Evolutionary conservation across 92 coral and sea anemone species (phyloP).

Genomic region (Phenganax stokvisi): DNA sequence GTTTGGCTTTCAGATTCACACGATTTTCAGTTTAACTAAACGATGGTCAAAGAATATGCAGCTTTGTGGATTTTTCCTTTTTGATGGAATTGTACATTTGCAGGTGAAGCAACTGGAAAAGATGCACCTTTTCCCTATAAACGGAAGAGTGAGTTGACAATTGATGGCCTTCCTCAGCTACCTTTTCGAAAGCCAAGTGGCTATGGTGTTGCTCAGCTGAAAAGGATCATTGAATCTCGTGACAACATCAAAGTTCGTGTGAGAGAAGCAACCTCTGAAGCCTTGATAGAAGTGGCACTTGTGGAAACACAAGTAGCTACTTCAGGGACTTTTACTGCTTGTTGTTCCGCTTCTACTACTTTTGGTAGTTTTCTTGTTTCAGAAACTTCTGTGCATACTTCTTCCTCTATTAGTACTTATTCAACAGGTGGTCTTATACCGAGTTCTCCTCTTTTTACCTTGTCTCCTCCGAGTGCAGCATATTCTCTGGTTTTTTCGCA

Average conservation of each 20-base stretch:
- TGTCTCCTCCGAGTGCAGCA: neutral
- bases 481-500: neutral
- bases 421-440: no score
- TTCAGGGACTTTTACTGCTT: neutral
- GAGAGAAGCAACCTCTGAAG: neutral
- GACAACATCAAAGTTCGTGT: constrained; percentile 2
- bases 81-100: neutral
- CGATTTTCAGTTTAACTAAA: no score
- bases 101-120: constrained; percentile 11
- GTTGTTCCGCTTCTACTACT: neutral
- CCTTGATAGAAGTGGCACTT: neutral
- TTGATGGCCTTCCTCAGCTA: neutral
- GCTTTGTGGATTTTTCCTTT: no score
- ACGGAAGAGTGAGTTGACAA: neutral
- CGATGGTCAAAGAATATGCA: no score
- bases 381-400: no score
- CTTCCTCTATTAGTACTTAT: no score
- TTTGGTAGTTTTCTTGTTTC: no score
- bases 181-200: neutral
- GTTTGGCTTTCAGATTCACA: no score
- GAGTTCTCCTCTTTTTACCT: no score
- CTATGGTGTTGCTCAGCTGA: constrained; percentile 8
- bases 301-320: neutral
- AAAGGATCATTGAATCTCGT: neutral
- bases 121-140: constrained; percentile 6